Conservation (phyloP, 2,797 vertebrate genomes). For the Calcarius lapponicus region DNA sequence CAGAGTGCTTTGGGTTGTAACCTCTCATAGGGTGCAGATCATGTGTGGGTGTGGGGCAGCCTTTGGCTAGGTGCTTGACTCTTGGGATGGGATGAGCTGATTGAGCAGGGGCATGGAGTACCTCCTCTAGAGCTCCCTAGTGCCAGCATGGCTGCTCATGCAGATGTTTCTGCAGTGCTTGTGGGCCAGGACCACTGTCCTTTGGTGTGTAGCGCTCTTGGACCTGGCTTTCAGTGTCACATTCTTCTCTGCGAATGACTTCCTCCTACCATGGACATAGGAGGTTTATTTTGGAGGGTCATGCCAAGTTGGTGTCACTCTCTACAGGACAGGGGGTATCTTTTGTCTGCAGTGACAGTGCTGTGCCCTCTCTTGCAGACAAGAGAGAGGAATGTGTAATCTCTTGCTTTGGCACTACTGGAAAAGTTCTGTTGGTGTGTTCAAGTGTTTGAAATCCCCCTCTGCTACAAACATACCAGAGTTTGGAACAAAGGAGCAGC, state of each 20-base stretch:
- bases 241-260: not conserved
- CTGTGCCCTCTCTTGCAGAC: not conserved
- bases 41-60: not conserved
- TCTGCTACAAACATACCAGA: not conserved
- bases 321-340: not conserved
- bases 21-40: accelerated
- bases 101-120: accelerated
- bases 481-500: slow-evolving; percentile 5
- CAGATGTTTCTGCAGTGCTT: not conserved
- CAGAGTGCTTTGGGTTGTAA: not conserved
- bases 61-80: not conserved
- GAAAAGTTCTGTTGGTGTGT: not conserved
- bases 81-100: not conserved
- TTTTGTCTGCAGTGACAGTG: not conserved
- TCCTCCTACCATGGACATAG: not conserved
- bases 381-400: too few species aligned
- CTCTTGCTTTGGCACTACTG: not conserved
- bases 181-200: accelerated
- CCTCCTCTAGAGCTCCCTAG: not conserved
- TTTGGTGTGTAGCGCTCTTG: not conserved
- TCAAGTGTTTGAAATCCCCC: not conserved
- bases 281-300: not conserved
- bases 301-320: not conserved
- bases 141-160: not conserved
- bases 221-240: not conserved